Evolutionary conservation across 1,140 invertebrate genomes (phyloP).

Genomic region (Latrodectus geometricus): DNA sequence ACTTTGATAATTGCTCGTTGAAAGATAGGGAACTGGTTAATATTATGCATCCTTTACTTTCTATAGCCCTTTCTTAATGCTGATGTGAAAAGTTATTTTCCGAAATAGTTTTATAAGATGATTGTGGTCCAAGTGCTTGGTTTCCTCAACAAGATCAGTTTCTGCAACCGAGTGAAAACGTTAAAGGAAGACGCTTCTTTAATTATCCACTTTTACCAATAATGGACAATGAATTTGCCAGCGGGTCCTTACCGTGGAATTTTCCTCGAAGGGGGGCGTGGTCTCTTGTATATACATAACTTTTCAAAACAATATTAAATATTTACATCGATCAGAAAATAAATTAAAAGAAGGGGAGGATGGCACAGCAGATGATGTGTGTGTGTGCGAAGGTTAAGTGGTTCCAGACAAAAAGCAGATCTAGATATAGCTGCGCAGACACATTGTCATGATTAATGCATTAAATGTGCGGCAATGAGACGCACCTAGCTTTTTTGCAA

Average conservation of each 20-base stretch:
- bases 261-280: conserved; percentile 30
- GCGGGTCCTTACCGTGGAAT: neutral
- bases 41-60: no score
- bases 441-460: conserved; percentile 59
- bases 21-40: no score
- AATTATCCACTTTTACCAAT: conserved; percentile 30
- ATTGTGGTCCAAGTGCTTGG: no score
- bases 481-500: conserved; percentile 54
- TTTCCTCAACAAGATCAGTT: no score
- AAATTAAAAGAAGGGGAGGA: conserved; percentile 38
- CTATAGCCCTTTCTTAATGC: no score
- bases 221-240: conserved; percentile 1
- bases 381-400: conserved; percentile 43
- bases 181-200: conserved; percentile 10
- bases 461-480: conserved; percentile 57
- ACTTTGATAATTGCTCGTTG: no score
- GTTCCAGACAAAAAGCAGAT: conserved; percentile 31
- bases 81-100: no score
- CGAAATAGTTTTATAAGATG: no score
- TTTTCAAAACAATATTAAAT: conserved; percentile 39
- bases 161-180: neutral
- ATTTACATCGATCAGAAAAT: conserved; percentile 55
- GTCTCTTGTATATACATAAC: conserved; percentile 44
- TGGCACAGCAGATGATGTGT: neutral
- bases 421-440: conserved; percentile 26